Conservation (phyloP, 1,140 invertebrate species). For the Drosophila prosaltans region DNA sequence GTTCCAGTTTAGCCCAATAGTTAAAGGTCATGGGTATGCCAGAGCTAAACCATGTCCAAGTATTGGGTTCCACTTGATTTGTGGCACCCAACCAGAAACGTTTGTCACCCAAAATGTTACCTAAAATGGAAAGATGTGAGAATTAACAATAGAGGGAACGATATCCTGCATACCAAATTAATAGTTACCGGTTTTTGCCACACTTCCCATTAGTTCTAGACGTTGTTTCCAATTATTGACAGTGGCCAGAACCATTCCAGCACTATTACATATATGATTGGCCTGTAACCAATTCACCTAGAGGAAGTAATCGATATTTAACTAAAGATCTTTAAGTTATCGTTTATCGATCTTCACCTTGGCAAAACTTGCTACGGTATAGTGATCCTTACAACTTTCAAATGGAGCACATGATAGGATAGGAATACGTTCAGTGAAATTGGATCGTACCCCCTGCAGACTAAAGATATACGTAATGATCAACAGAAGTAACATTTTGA, state of each 20-base stretch:
- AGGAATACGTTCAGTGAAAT: background rate
- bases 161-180: background rate
- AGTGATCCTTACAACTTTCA: constrained; percentile 29
- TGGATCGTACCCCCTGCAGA: constrained; percentile 9
- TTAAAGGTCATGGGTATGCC: constrained; percentile 54
- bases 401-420: constrained; percentile 15
- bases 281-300: constrained; percentile 58
- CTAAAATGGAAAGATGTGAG: background rate
- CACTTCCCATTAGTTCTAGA: constrained; percentile 29
- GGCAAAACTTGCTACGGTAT: constrained; percentile 29
- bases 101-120: constrained; percentile 16
- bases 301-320: background rate
- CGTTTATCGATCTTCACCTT: constrained; percentile 25
- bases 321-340: background rate
- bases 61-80: constrained; percentile 22
- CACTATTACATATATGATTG: constrained; percentile 43
- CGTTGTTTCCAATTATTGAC: constrained; percentile 41
- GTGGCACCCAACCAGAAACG: constrained; percentile 63
- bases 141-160: no score
- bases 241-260: constrained; percentile 46
- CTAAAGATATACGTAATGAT: constrained; percentile 21
- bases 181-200: constrained; percentile 31
- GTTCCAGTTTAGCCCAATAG: constrained; percentile 45
- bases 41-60: constrained; percentile 54
- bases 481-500: constrained; percentile 48